Percentiles rank a stretch among this genome's conserved stretches.
Evolutionary conservation across 2,888 invertebrate species (phyloP).

Genomic region (Andrena bucephala): DNA sequence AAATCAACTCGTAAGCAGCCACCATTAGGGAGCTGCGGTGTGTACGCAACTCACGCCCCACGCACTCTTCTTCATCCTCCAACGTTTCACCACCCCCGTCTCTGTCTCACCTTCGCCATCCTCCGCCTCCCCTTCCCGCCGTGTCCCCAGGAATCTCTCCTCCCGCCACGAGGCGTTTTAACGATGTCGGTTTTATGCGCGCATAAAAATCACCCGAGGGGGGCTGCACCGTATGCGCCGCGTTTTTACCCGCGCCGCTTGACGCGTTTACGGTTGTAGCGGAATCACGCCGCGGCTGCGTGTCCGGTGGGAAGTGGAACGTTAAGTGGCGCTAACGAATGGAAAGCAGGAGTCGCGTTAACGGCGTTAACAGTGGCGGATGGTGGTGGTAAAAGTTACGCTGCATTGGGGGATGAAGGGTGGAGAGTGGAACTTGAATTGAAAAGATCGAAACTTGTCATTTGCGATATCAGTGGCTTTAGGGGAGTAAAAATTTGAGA

Average conservation of each 20-base stretch:
- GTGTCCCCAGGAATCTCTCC: constrained; percentile 8
- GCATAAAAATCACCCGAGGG: constrained; percentile 50
- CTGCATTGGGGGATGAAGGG: background rate
- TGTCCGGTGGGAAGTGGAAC: constrained; percentile 29
- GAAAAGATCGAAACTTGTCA: too few species aligned
- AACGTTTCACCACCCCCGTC: background rate
- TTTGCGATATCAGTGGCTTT: too few species aligned
- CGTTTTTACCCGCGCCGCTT: constrained; percentile 31
- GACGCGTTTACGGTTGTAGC: constrained; percentile 37
- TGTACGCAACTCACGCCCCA: constrained; percentile 72
- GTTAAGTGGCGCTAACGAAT: constrained; percentile 50
- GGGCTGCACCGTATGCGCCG: constrained; percentile 44
- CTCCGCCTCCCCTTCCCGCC: background rate
- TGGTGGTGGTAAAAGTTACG: background rate
- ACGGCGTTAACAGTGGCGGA: background rate
- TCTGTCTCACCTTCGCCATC: background rate
- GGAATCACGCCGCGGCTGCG: constrained; percentile 7
- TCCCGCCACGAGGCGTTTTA: constrained; percentile 22
- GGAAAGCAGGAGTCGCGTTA: background rate
- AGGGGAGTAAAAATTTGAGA: too few species aligned
- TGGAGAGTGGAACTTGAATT: background rate
- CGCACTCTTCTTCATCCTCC: constrained; percentile 39
- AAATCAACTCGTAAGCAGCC: constrained; percentile 84
- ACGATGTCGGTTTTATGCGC: constrained; percentile 57
- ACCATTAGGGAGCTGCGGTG: constrained; percentile 79